Conservation (phyloP, 2,888 invertebrate species). For the Anticlea derivata region DNA sequence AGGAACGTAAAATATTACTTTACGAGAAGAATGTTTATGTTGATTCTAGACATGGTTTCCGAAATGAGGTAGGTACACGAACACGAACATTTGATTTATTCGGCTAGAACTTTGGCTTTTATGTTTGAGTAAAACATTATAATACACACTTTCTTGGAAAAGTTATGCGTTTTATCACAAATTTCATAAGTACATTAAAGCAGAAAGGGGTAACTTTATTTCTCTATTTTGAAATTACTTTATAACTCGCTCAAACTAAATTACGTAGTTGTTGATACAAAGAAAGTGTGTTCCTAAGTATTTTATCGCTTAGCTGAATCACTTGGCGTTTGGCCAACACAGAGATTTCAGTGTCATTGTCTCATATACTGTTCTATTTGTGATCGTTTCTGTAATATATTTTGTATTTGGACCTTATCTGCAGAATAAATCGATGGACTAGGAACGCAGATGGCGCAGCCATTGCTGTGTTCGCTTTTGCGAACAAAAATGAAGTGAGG, state of each 20-base stretch:
- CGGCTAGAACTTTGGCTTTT: not conserved
- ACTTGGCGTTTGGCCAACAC: slow-evolving; percentile 35
- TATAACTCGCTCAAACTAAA: slow-evolving; percentile 18
- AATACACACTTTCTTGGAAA: not conserved
- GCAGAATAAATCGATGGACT: slow-evolving; percentile 17
- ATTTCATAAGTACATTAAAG: slow-evolving; percentile 1
- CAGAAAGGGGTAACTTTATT: not conserved
- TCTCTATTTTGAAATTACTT: slow-evolving; percentile 10
- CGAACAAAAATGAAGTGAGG: not conserved
- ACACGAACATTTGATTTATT: not conserved
- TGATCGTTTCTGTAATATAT: slow-evolving; percentile 29
- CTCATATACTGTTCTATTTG: slow-evolving; percentile 39
- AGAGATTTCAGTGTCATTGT: slow-evolving; percentile 40
- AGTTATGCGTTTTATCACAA: not conserved
- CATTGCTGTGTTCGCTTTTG: not conserved
- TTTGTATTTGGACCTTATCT: slow-evolving; percentile 23
- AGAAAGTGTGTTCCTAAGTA: slow-evolving; percentile 26
- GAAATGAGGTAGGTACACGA: no score
- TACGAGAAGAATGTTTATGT: not conserved
- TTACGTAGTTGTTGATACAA: slow-evolving; percentile 22
- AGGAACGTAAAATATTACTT: not conserved
- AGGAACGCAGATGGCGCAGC: slow-evolving; percentile 3
- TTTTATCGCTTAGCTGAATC: slow-evolving; percentile 33
- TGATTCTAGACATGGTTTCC: not conserved
- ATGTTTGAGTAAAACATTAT: not conserved